Conservation (phyloP, 2,888 invertebrate species). For the Enoplolaimus lenunculus region DNA sequence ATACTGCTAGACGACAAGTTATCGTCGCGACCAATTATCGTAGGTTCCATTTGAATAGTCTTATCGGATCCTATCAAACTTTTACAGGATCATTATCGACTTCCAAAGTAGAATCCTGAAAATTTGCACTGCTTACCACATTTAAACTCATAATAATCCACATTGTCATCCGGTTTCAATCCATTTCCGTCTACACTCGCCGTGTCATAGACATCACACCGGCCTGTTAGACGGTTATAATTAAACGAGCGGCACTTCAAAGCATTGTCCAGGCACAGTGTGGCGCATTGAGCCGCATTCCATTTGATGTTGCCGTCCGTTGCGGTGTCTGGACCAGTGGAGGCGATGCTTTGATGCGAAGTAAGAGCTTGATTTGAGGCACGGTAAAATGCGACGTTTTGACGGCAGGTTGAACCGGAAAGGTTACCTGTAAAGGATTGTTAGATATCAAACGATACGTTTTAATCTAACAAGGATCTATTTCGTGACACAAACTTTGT, state of each 20-base stretch:
- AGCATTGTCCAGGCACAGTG: neutral
- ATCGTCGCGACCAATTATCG: no score
- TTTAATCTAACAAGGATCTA: no score
- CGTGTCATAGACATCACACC: neutral
- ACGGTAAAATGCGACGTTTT: neutral
- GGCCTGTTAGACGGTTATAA: neutral
- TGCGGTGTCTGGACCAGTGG: neutral
- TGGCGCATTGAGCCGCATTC: no score
- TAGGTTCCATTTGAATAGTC: no score
- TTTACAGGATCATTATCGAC: no score
- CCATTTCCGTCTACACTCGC: no score
- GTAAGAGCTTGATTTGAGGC: neutral
- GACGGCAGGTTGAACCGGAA: neutral
- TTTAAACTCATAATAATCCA: constrained; percentile 41
- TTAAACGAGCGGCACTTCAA: neutral
- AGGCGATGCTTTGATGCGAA: neutral
- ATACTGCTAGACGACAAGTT: no score
- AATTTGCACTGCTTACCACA: constrained; percentile 29
- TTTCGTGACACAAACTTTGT: no score
- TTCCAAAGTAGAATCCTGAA: no score
- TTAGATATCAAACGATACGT: no score
- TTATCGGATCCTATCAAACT: no score
- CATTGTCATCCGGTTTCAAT: no score
- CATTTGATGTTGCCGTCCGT: neutral
- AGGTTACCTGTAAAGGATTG: neutral